Evolutionary conservation across 2,888 invertebrate genomes (phyloP), one percentile per base, ranked within the genome.

Genomic region (Caenorhabditis panamensis): DNA sequence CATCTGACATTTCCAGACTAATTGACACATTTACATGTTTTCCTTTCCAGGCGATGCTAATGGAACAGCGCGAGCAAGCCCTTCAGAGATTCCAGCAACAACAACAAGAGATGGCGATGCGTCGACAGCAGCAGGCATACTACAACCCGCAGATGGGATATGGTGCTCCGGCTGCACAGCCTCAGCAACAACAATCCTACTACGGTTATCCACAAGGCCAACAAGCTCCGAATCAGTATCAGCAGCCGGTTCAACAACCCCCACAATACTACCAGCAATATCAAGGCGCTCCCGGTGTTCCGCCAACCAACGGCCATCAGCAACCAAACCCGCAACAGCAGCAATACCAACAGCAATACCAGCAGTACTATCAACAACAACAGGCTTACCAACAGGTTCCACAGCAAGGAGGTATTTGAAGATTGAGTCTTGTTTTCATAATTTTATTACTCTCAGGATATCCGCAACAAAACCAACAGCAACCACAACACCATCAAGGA

Each of bases 41-140:
- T 31, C 4, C 9, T 31, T 54, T 89, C 53, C 51, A 90, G 89
- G 87, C 88, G 44, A 89, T 89, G 89, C 79, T 90, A 22, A 67
- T 90, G 71, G 83, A 87, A 53, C 89, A 90, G 63, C 82, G 90
- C 2, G 87, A 89, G 28, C 63, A 84, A 62, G 90, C 90, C 20
- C 81, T 90, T 18, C 88, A 89, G 59, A 83, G 87, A 37, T 90
- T 90, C 84, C 90, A 90, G 66, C 85, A 88, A 54, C 88, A 90
- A 63, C 89, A 90, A 77, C 84, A 84, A 41, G 87, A 88, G 66
- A 88, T 89, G 82, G 86, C 85, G 11, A 82, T 84, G 59, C 82
- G 87, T 37, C 84, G 88, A 26, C 83, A 79, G 47, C 81, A 79
- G 51, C 68, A 67, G 49, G 66, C 71, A 8, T 79, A 79, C 59